Evolutionary conservation across 2,797 vertebrate species (phyloP).

Genomic region (Mastacembelus armatus): DNA sequence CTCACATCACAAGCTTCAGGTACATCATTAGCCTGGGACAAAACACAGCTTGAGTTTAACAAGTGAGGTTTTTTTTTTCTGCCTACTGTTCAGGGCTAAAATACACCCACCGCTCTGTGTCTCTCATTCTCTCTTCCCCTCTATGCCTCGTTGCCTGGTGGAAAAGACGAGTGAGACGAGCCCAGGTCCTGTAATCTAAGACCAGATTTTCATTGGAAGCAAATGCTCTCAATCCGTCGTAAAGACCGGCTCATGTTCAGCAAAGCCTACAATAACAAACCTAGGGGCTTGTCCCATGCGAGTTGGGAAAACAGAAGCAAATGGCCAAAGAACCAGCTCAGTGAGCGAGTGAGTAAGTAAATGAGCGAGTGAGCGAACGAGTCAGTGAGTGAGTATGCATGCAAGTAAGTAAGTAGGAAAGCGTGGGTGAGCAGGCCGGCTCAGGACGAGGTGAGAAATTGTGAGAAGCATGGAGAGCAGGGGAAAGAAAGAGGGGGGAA

Average conservation of each 20-base stretch:
- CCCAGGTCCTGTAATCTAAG: conserved; percentile 97
- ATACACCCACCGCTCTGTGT: conserved; percentile 81
- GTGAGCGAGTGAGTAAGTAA: conserved; percentile 7
- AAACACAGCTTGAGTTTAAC: conserved; percentile 92
- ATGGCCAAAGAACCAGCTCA: conserved; percentile 60
- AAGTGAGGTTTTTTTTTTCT: conserved; percentile 91
- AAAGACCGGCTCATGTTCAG: conserved; percentile 98
- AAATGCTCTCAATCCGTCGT: conserved; percentile 99
- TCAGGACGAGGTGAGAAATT: conserved; percentile 55
- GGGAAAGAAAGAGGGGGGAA: background rate
- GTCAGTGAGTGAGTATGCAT: background rate
- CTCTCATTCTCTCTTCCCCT: background rate
- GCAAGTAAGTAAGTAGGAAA: conserved; percentile 8
- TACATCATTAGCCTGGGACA: conserved; percentile 96
- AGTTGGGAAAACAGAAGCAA: conserved; percentile 90
- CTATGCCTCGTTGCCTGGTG: conserved; percentile 41
- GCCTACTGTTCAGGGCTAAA: conserved; percentile 95
- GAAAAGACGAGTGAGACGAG: conserved; percentile 66
- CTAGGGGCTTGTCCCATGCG: conserved; percentile 87
- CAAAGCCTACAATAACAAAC: conserved; percentile 99
- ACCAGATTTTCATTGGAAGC: conserved; percentile 99
- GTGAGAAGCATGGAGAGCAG: conserved; percentile 39
- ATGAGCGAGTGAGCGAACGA: background rate
- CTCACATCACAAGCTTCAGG: conserved; percentile 91
- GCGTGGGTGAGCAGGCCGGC: conserved; percentile 13